Conservation (phyloP, 2,113 vertebrate species). For the Dromas ardeola region DNA sequence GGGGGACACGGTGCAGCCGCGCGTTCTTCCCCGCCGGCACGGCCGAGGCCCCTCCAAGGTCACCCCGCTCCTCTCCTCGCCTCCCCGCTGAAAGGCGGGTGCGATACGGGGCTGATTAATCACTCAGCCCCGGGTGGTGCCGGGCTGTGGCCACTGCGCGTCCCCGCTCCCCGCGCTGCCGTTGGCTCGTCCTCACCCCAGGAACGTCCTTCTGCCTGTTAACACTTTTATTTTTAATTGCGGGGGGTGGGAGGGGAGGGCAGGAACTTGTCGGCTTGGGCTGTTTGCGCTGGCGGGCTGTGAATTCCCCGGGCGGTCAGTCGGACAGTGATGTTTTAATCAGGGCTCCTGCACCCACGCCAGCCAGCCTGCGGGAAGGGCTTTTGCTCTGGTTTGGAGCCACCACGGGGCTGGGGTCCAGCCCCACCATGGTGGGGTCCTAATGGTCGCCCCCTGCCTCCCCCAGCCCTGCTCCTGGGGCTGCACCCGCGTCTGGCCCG, state of each 20-base stretch:
- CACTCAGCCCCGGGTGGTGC: background rate
- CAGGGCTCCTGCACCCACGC: background rate
- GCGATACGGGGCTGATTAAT: background rate
- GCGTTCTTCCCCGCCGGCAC: background rate
- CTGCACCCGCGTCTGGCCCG: accelerated
- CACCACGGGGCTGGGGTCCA: accelerated
- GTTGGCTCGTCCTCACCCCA: background rate
- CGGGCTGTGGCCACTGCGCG: background rate
- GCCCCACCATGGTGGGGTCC: accelerated
- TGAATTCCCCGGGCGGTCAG: background rate
- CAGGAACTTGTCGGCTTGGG: background rate
- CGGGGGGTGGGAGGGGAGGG: background rate
- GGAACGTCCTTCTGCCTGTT: slow-evolving; percentile 10
- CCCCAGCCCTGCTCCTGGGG: background rate
- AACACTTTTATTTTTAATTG: slow-evolving; percentile 62
- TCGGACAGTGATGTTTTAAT: slow-evolving; percentile 45
- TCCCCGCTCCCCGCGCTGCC: background rate
- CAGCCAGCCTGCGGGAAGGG: background rate
- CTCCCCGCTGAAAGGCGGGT: background rate
- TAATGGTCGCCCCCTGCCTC: background rate
- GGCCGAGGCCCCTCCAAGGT: slow-evolving; percentile 20
- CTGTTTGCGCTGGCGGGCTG: background rate
- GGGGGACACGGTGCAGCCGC: background rate
- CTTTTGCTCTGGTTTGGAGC: background rate
- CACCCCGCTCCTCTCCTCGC: background rate